Base-by-base conservation (phyloP, 2,113 vertebrate species). In the Rhinogobius similis region DNA sequence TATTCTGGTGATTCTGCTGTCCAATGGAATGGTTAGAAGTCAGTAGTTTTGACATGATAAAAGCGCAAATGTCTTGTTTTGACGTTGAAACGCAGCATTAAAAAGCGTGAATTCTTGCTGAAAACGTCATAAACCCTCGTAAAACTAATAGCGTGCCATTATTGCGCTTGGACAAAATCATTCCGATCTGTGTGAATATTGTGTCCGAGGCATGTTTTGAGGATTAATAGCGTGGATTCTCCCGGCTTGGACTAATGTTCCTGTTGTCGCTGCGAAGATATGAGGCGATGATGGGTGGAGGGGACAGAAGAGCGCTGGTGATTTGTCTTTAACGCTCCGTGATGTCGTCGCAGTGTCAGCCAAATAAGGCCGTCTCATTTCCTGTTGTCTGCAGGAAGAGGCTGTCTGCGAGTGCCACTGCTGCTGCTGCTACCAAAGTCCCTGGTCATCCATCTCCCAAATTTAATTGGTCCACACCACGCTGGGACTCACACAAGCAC, bases 351-450 rank as follows among this genome's bases (percentile, higher is more conserved):
- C 83, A 73, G 78, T 83, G 84, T 92, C 90, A 90, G 89, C 90
- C 89, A 92, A 93, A 92, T 88, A 85, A 91, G 89, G 82, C 85
- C 78, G 84, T 90, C 91, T 91, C 88, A 92, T 93, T 93, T 93
- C 90, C 92, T 93, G 90, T 92, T 92, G 86, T 87, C 89, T 89
- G 88, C 90, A 91, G 91, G 90, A 93, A 91, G 88, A 88, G 82
- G 79, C 86, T 89, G 88, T 82, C 88, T 87, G 86, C 80, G 36
- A 58, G 66, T 65, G 53, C 83, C 58, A 62, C 85, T 52, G 59
- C 85, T 64, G 79, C 79, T 82, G 59, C 85, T 64, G 79, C 79
- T 82, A 70, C 86, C 69, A 43, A 67, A 83, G 86, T 82, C 84
- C 79, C 59, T 13, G 83, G 88, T 92, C 86, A 92, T 92, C 86